These are phyloP conservation scores for Cacoxenus indagator DNA, from an alignment of 2,888 invertebrate genomes.

Conservation along the genomic window DNA sequence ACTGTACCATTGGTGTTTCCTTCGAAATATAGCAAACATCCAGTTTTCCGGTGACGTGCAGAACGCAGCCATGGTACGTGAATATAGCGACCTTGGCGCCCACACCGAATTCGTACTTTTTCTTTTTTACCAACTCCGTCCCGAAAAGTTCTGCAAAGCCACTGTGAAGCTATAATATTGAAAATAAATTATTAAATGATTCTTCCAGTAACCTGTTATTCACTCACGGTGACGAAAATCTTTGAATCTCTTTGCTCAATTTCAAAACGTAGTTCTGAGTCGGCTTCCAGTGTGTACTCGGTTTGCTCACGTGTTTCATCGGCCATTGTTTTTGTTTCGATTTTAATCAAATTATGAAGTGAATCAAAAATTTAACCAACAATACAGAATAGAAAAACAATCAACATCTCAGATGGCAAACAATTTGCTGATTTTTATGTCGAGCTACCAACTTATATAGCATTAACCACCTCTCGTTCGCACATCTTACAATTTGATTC, in stretches of 20 bases:
- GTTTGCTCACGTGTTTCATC: conserved; percentile 51
- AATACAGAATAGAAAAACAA: too few species aligned
- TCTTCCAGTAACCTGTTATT: background rate
- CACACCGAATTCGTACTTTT: conserved; percentile 88
- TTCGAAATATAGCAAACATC: conserved; percentile 96
- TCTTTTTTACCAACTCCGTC: conserved; percentile 93
- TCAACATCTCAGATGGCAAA: too few species aligned
- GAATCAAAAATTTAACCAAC: conserved; percentile 2
- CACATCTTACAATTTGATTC: too few species aligned
- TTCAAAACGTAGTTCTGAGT: conserved; percentile 94
- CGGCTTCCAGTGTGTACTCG: conserved; percentile 87
- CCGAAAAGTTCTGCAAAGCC: conserved; percentile 98
- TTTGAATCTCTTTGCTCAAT: conserved; percentile 90
- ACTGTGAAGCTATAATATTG: conserved; percentile 78
- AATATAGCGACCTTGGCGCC: conserved; percentile 96
- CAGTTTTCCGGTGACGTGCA: conserved; percentile 88
- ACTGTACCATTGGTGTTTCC: conserved; percentile 96
- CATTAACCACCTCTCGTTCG: background rate
- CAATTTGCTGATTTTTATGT: too few species aligned
- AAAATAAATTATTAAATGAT: background rate
- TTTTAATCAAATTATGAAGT: background rate
- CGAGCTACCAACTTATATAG: background rate
- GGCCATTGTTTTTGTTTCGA: conserved; percentile 43
- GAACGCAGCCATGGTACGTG: conserved; percentile 94
- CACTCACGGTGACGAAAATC: conserved; percentile 80